Evolutionary conservation across 1,140 invertebrate species (phyloP), one percentile per base, ranked within the genome.

Genomic region (Acromyrmex heyeri): DNA sequence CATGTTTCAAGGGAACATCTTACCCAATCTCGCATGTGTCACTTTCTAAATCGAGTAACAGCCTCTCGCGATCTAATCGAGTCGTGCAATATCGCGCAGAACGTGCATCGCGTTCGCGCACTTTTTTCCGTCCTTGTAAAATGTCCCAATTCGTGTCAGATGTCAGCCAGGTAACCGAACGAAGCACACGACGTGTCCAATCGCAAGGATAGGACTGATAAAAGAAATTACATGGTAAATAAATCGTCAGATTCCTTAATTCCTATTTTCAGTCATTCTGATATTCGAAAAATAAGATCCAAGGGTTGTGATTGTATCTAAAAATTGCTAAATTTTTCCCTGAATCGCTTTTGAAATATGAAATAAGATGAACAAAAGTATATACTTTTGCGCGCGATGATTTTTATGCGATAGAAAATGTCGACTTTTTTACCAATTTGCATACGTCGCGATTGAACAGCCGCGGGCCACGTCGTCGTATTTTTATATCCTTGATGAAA

Each of bases 131-230:
- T 69, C 79, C 79, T 61, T 34, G 79, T 83, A 83, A 91, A 89
- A 88, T 86, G 90, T 91, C 70, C 86, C 86, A 87, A 85, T 75
- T 76, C 79, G 87, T 86, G 86, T 83, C 81, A 79, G 87, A 67
- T 90, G 85, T 82, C 90, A 91, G 87, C 89, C 86, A 86, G 83
- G 88, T 92, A 89, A 61, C 18, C 64, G 73, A 30, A 18, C 48
- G 59, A 69, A 27, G 59, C 81, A 18, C n/a, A 12, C 57, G 55
- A 30, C 34, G 44, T 27, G 64, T 88, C 48, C 65, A 69, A 55
- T 44, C 87, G 24, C 55, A 8, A 73, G 21, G 70, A 16, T 44
- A 53, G 48, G n/a, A 30, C 53, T 34, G n/a, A 75, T 38, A 67
- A 61, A 76, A 67, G 57, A 30, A 24, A 8, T 50, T 69, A 69